Evolutionary conservation across 2,888 invertebrate genomes (phyloP).

Genomic region (Dioctria linearis): DNA sequence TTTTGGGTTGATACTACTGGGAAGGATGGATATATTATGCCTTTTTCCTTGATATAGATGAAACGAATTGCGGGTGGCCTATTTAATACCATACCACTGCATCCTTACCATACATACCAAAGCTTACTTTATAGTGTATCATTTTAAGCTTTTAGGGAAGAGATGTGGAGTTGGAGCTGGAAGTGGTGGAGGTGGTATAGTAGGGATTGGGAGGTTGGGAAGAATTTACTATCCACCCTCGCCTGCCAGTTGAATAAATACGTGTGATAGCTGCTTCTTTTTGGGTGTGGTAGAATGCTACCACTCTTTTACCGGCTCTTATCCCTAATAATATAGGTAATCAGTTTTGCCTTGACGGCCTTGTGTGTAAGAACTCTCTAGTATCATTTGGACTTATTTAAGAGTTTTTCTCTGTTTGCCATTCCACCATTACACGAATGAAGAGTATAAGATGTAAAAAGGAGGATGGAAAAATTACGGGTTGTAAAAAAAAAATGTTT

Average conservation of each 20-base stretch:
- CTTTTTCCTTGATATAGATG: no score
- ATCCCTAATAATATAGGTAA: constrained; percentile 51
- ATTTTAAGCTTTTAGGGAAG: neutral
- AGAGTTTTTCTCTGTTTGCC: neutral
- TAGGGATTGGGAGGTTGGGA: no score
- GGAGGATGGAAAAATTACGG: neutral
- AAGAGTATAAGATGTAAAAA: neutral
- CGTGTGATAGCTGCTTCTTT: neutral
- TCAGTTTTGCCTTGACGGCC: constrained; percentile 44
- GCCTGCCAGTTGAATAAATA: no score
- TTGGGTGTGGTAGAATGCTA: constrained; percentile 22
- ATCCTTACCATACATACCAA: neutral
- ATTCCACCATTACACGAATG: neutral
- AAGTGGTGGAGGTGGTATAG: no score
- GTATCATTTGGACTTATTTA: constrained; percentile 25
- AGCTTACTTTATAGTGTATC: neutral
- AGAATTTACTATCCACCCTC: no score
- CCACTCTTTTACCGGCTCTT: constrained; percentile 37
- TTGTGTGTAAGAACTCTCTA: constrained; percentile 35
- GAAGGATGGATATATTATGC: no score
- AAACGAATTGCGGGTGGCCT: no score
- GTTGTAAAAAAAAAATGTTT: neutral
- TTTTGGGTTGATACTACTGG: no score
- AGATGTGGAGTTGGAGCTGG: no score
- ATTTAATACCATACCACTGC: no score